Percentiles rank a stretch among this genome's conserved stretches.
Evolutionary conservation across 2,113 vertebrate genomes (phyloP).

Genomic region (Dipodomys spectabilis): DNA sequence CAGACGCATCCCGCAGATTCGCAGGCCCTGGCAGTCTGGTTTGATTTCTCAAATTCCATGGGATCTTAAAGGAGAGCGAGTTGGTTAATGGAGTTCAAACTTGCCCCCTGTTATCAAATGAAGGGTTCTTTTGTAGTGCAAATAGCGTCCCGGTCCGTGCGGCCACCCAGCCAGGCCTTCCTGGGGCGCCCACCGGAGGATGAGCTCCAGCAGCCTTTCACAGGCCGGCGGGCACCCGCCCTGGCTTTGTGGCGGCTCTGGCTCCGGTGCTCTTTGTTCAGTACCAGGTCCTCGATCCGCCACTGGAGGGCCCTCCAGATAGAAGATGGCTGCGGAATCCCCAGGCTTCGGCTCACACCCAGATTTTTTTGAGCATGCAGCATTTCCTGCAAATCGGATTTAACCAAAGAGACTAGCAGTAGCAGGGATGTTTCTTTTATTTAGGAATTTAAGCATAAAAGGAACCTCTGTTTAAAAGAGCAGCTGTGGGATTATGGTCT

Average conservation of each 20-base stretch:
- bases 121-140: slow-evolving; percentile 75
- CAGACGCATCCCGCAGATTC: slow-evolving; percentile 28
- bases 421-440: slow-evolving; percentile 76
- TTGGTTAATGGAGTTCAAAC: slow-evolving; percentile 69
- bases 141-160: not conserved
- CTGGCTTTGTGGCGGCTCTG: slow-evolving; percentile 71
- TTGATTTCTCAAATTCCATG: slow-evolving; percentile 32
- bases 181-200: not conserved
- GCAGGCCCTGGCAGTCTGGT: not conserved
- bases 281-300: slow-evolving; percentile 63
- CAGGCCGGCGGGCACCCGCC: not conserved
- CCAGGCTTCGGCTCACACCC: slow-evolving; percentile 68
- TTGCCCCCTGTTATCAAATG: slow-evolving; percentile 52
- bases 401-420: slow-evolving; percentile 67
- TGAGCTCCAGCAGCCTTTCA: not conserved
- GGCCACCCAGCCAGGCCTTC: not conserved
- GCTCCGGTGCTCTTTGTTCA: slow-evolving; percentile 73
- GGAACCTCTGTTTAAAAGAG: slow-evolving; percentile 77
- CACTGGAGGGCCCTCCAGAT: slow-evolving; percentile 81
- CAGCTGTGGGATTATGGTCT: slow-evolving; percentile 72
- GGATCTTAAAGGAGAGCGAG: slow-evolving; percentile 51
- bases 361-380: slow-evolving; percentile 64
- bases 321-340: slow-evolving; percentile 58
- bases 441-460: slow-evolving; percentile 78
- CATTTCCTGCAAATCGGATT: slow-evolving; percentile 77